A percentile compares a stretch with the other conserved stretches of the same genome.
Conservation (phyloP, 2,888 invertebrate species). For the Rhingia rostrata region DNA sequence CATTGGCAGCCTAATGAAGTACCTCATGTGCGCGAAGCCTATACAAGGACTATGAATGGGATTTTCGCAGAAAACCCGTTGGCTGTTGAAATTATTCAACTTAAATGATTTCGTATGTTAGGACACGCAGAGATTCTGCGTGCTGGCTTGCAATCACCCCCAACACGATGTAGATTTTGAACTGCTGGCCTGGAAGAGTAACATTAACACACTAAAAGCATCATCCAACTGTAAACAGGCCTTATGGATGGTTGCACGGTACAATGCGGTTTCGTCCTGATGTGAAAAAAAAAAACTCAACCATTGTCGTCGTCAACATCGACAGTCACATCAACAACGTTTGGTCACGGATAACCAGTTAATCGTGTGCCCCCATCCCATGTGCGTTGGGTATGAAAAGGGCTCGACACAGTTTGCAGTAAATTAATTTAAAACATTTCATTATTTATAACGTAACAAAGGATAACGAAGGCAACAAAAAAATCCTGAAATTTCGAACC, state of each 20-base stretch:
- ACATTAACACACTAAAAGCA: conserved; percentile 49
- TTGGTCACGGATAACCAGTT: conserved; percentile 49
- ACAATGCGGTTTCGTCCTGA: conserved; percentile 7
- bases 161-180: conserved; percentile 10
- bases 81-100: conserved; percentile 65
- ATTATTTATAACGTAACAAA: conserved; percentile 45
- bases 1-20: conserved; percentile 33
- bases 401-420: conserved; percentile 44
- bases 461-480: neutral
- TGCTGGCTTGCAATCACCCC: conserved; percentile 34
- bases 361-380: conserved; percentile 41
- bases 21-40: conserved; percentile 20
- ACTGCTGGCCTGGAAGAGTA: conserved; percentile 49
- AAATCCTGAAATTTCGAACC: neutral
- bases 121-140: conserved; percentile 52
- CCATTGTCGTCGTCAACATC: conserved; percentile 4
- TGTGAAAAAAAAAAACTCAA: conserved; percentile 4
- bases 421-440: conserved; percentile 69
- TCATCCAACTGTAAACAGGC: conserved; percentile 58
- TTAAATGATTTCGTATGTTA: conserved; percentile 56
- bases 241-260: conserved; percentile 42
- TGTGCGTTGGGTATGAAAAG: neutral
- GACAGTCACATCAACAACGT: conserved; percentile 34
- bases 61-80: conserved; percentile 59
- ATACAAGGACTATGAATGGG: conserved; percentile 36